Conservation (phyloP, 1,140 invertebrate genomes). For the Reticulitermes speratus region DNA sequence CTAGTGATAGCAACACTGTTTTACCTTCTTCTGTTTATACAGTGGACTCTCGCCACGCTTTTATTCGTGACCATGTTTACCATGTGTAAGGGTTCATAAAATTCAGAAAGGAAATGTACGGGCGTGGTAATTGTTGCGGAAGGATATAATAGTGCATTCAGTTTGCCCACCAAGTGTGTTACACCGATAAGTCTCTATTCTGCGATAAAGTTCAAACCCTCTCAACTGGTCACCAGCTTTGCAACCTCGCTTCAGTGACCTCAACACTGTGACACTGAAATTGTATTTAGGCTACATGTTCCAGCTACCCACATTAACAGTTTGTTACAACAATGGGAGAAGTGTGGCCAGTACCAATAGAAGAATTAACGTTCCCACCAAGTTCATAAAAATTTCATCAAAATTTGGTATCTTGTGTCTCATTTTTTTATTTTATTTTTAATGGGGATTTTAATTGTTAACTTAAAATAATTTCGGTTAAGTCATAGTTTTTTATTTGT, state of each 20-base stretch:
- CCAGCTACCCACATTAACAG: too few relatives aligned
- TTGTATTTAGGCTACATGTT: not conserved
- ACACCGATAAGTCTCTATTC: not conserved
- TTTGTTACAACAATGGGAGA: too few relatives aligned
- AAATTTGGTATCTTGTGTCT: too few relatives aligned
- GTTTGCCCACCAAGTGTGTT: slow-evolving; percentile 7
- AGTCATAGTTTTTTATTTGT: too few relatives aligned
- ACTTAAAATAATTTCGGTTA: too few relatives aligned
- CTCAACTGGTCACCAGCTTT: not conserved
- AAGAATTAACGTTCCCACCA: too few relatives aligned
- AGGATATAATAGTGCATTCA: slow-evolving; percentile 8
- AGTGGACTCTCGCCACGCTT: not conserved
- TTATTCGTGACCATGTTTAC: not conserved
- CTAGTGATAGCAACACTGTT: not conserved
- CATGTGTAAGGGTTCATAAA: slow-evolving; percentile 1
- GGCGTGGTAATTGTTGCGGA: not conserved
- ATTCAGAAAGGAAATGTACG: not conserved
- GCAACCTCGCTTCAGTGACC: not conserved
- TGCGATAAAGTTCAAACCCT: not conserved
- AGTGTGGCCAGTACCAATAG: too few relatives aligned
- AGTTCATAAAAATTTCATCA: too few relatives aligned
- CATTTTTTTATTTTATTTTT: too few relatives aligned
- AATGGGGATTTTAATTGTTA: too few relatives aligned
- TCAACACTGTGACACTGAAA: not conserved
- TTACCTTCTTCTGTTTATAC: not conserved